Evolutionary conservation across 2,797 vertebrate species (phyloP).

Genomic region (Acomys russatus): DNA sequence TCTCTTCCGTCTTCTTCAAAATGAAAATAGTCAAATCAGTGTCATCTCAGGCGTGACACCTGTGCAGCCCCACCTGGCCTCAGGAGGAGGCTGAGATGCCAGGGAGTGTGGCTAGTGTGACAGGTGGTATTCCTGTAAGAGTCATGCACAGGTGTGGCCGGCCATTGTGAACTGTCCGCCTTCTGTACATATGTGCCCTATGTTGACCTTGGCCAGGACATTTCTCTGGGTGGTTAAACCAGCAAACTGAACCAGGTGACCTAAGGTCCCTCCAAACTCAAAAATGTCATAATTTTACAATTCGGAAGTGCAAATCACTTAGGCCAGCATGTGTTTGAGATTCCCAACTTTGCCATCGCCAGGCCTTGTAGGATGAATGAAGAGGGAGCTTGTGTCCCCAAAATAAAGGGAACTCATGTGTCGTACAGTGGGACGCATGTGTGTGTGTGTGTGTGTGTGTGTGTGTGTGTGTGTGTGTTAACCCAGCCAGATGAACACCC

Average conservation of each 20-base stretch:
- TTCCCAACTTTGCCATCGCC: not conserved
- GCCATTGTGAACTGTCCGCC: not conserved
- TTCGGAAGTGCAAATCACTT: not conserved
- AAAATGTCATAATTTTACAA: conserved; percentile 30
- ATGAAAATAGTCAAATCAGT: not conserved
- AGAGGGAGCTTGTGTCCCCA: not conserved
- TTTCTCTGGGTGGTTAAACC: not conserved
- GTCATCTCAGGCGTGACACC: not conserved
- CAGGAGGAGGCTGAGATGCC: not conserved
- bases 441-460: no score
- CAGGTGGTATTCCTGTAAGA: not conserved
- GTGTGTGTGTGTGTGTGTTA: no score
- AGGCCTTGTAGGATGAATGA: not conserved
- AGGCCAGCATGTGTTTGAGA: not conserved
- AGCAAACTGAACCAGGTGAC: not conserved
- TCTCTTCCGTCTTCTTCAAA: not conserved
- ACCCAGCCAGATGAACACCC: not conserved
- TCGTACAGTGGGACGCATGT: not conserved
- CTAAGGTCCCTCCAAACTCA: conserved; percentile 17
- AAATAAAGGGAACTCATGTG: not conserved
- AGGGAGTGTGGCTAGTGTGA: not conserved
- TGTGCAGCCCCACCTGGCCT: not conserved
- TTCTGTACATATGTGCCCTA: not conserved
- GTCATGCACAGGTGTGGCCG: not conserved
- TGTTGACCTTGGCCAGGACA: not conserved